Base-by-base conservation (phyloP, 1,140 invertebrate species). In the Chironomus tepperi region DNA sequence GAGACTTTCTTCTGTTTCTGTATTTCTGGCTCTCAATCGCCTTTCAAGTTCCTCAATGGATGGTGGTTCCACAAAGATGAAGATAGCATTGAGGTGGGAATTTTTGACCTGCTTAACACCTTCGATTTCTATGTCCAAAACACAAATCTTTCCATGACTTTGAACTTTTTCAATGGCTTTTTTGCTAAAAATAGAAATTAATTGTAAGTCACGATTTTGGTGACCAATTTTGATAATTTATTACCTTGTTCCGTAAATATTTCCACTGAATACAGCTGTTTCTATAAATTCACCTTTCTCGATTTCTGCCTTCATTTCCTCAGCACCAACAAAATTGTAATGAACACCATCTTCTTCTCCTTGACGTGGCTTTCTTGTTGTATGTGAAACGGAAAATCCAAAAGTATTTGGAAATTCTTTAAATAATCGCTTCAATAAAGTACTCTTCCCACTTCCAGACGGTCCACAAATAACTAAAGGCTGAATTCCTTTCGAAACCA, bases 101-200 rank as follows among this genome's bases (percentile, higher is more conserved):
- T 88, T 85, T 79, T 95, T 96, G 2, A 99, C 90, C 83, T 92
- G 93, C 78, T 93, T 93, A 0, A 99, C 97, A 43, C 98, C 98
- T 86, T 99, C 92, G 42, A 96, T 89, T 77, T 99, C 98, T 78
- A 99, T 96, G 80, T 99, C 98, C 74, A 99, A 82, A 43, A 99
- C 90, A 81, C 96, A 98, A 16, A 98, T 89, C 81, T 92, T 93
- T 1, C 96, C 96, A 72, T 86, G 84, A 12, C 85, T 83, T 74
- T 89, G 86, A 0, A 99, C 92, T 77, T 90, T 88, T 80, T 93
- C 86, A 0, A 99, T 93, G 0, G 96, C 91, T 79, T 85, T 85
- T 84, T 96, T 96, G 81, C 96, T 98, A 77, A 3, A 87, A 86
- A 77, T 74, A 75, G 42, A 43, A 70, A 34, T n/a, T n/a, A n/a